Evolutionary conservation across 2,888 invertebrate genomes (phyloP), one percentile per base, ranked within the genome.

Genomic region (Sceliomorpha sp.): DNA sequence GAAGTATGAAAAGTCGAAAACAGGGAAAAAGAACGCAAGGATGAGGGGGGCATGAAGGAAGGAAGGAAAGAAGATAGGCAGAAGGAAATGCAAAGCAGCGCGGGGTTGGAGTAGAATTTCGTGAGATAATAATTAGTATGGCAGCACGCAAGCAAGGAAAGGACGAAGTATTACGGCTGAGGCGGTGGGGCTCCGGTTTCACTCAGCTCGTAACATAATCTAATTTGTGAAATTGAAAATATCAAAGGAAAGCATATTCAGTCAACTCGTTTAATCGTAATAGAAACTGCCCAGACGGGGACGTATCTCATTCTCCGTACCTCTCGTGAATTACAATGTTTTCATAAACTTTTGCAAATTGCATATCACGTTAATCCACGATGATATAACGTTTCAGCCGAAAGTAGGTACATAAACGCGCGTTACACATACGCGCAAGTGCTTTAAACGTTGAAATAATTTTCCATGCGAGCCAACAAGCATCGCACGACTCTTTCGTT

Each of bases 141-240:
- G 27, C 40, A 44, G 31, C 45, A 31, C 47, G 37, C 29, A 37
- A 36, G 53, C 13, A 31, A 8, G 34, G 36, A n/a, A 45, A 10
- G 37, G 2, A 14, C 47, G 24, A 27, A 29, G 29, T 9, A 29
- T 3, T 29, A 9, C 9, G 2, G 29, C 3, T 20, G 29, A 29
- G 9, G 29, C 26, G 36, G 29, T 14, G 36, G 9, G 39, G 26
- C 12, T 37, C 32, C 2, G 7, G 36, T 36, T 48, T 48, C 12
- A 24, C 10, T 17, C 36, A n/a, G 32, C 20, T 34, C 17, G 10
- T 40, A 47, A 67, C 50, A 40, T 74, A 72, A 79, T 76, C 72
- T 63, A 73, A 78, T 79, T 75, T 72, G 44, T 50, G 14, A 45
- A 72, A 74, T 72, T 66, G 73, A 64, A 77, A 72, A 60, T 77